phyloP scores from a whole-genome alignment of 2,797 vertebrate genomes.

The Bufotes viridis region DNA sequence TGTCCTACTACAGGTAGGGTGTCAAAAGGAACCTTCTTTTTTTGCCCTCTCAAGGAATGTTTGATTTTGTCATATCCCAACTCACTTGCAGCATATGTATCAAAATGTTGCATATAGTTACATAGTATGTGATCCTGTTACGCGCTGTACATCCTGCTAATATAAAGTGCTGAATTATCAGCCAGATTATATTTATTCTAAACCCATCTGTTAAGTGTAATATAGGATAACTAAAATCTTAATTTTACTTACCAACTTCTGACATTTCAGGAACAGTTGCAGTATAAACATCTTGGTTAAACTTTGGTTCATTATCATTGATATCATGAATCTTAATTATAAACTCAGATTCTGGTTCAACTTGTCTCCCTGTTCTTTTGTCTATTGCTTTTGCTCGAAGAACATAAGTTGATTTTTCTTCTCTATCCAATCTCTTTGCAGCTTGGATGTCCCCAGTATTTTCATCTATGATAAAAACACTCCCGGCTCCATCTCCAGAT shows the following conservation, averaged over 20 bases:
- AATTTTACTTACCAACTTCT: conserved; percentile 86
- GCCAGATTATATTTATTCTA: not conserved
- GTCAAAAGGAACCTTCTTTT: no score
- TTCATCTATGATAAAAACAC: conserved; percentile 92
- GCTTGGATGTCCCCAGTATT: conserved; percentile 97
- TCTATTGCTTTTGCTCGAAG: conserved; percentile 93
- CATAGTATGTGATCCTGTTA: no score
- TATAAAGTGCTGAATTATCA: not conserved
- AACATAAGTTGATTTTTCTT: conserved; percentile 92
- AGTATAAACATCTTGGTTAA: conserved; percentile 87
- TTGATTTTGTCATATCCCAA: no score
- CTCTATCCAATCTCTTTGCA: conserved; percentile 94
- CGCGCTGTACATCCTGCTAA: no score
- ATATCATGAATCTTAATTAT: conserved; percentile 99
- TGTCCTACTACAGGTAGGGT: no score
- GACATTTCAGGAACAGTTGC: conserved; percentile 96
- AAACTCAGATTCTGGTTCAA: conserved; percentile 95
- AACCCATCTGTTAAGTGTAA: no score
- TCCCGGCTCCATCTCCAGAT: conserved; percentile 93
- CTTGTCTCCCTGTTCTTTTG: conserved; percentile 85
- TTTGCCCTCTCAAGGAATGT: no score
- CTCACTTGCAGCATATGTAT: no score
- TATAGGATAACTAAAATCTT: not conserved
- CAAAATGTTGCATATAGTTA: no score
- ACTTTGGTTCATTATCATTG: conserved; percentile 96